A percentile compares a stretch with the other conserved stretches of the same genome.
Evolutionary conservation across 1,140 invertebrate genomes (phyloP).

Genomic region (Arctopsyche grandis): DNA sequence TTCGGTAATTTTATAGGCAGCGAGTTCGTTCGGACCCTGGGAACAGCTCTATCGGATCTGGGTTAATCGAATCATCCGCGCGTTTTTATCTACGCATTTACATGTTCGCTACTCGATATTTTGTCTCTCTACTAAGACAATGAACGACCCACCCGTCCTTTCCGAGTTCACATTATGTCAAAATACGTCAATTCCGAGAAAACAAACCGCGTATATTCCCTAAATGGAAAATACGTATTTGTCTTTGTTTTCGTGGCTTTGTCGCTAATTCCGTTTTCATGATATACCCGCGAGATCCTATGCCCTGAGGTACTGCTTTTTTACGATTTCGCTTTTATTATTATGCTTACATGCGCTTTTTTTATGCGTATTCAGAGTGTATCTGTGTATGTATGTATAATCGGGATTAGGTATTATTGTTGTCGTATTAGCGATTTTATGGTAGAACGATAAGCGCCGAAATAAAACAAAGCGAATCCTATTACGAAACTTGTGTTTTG

Average conservation of each 20-base stretch:
- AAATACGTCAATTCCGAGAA: background rate
- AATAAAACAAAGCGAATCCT: constrained; percentile 4
- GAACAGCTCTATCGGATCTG: constrained; percentile 34
- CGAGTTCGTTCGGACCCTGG: background rate
- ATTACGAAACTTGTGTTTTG: background rate
- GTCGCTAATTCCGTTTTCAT: background rate
- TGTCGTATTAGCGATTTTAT: background rate
- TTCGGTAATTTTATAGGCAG: too few relatives aligned
- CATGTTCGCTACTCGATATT: constrained; percentile 31
- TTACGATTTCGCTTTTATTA: too few relatives aligned
- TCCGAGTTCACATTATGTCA: background rate
- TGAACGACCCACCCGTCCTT: background rate
- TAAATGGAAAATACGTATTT: background rate
- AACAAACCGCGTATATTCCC: background rate
- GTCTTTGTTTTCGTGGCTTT: background rate
- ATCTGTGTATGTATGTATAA: too few relatives aligned
- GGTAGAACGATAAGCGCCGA: constrained; percentile 10
- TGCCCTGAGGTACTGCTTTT: too few relatives aligned
- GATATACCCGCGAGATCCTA: background rate
- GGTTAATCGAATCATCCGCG: constrained; percentile 39
- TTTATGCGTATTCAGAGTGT: too few relatives aligned
- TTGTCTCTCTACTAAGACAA: background rate
- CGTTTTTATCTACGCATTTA: constrained; percentile 32
- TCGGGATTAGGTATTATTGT: background rate
- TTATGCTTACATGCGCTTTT: too few relatives aligned